Evolutionary conservation across 2,113 vertebrate species (phyloP), one percentile per base, ranked within the genome.

Genomic region (Poeciliopsis occidentalis): DNA sequence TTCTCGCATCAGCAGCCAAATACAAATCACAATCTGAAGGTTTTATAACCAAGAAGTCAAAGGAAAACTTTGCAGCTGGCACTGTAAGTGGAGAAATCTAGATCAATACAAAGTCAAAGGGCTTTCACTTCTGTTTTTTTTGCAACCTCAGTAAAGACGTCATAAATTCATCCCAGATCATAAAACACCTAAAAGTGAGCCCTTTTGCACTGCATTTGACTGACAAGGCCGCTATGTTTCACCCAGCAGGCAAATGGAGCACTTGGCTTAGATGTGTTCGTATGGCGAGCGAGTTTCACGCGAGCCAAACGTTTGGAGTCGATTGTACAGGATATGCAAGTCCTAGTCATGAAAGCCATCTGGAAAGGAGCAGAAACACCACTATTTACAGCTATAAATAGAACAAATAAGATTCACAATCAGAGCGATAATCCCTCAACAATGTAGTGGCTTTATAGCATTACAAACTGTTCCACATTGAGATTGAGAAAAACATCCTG

Each of bases 341-440:
- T 80, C 76, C 71, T 76, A 67, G 76, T 63, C 80, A 82, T 80
- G 51, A 71, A 75, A 79, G 81, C 84, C 88, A 92, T 93, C 88
- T 93, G 92, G 89, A 87, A 91, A 86, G 61, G 62, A 83, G 78
- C 72, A 88, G 78, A 91, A 90, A 89, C 73, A 70, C 80, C 68
- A 90, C 85, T 78, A 90, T 89, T 85, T 83, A 76, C 47, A 69
- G 71, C 89, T 89, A 88, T 82, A 90, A 92, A 89, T 90, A 91
- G 83, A 90, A 87, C 83, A 85, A 83, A 88, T 85, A 86, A 85
- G 79, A 73, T 57, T 64, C 75, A 76, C 71, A 79, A 67, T 74
- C 74, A 66, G 27, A 73, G 81, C 72, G 85, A 79, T 92, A 88
- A 90, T 89, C 80, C 83, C 76, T 75, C 67, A 85, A 82, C 88